A percentile compares a stretch with the other conserved stretches of the same genome.
phyloP scores from a whole-genome alignment of 2,888 invertebrate genomes.

The Cenopis cana region DNA sequence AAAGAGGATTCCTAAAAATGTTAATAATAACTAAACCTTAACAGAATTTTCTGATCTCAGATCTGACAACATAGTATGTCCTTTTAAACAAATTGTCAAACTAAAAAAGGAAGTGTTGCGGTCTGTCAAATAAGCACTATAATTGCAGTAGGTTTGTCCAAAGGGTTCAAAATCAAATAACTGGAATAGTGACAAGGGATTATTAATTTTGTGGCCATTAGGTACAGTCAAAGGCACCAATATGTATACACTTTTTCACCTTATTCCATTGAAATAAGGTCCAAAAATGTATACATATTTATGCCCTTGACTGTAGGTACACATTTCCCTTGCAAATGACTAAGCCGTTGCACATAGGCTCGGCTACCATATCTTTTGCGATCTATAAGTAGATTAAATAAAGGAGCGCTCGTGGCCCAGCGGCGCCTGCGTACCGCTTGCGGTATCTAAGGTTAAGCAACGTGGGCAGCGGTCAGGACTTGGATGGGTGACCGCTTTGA shows the following conservation, averaged over 20 bases:
- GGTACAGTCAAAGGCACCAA: no score
- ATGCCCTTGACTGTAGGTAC: no score
- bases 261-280: no score
- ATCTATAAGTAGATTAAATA: constrained; percentile 2
- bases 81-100: not conserved
- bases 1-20: not conserved
- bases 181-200: not conserved
- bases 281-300: no score
- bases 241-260: no score
- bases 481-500: no score
- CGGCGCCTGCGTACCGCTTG: no score
- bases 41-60: not conserved
- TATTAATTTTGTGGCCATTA: not conserved
- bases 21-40: not conserved
- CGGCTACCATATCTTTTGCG: constrained; percentile 11
- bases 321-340: constrained; percentile 28
- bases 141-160: not conserved
- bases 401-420: no score
- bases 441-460: no score
- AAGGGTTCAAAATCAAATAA: not conserved
- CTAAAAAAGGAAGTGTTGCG: not conserved
- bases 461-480: no score
- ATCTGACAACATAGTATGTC: not conserved
- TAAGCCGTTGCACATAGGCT: constrained; percentile 25
- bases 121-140: not conserved